Conservation (phyloP, 1,140 invertebrate genomes). For the Pinna nobilis region DNA sequence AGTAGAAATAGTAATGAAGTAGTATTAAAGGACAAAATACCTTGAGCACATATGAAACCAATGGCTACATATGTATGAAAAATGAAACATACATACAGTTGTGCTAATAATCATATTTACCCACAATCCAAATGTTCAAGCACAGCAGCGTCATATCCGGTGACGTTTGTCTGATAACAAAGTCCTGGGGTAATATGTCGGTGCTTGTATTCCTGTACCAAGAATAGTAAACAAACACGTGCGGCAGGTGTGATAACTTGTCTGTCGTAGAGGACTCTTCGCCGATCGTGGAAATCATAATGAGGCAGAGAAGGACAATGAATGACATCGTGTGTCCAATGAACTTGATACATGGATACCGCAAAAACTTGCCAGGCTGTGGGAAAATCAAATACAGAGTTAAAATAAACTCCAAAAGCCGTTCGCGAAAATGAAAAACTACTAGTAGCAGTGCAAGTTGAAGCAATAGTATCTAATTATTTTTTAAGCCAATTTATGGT, state of each 20-base stretch:
- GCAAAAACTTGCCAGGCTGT: constrained; percentile 47
- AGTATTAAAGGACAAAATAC: too few species aligned
- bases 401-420: neutral
- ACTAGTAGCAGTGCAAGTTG: too few species aligned
- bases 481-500: too few species aligned
- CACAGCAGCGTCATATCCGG: constrained; percentile 43
- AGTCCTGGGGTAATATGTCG: constrained; percentile 34
- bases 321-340: constrained; percentile 76
- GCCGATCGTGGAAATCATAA: constrained; percentile 46
- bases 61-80: too few species aligned
- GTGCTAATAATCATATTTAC: constrained; percentile 23
- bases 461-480: too few species aligned
- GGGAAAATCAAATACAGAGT: too few species aligned
- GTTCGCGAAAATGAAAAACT: too few species aligned
- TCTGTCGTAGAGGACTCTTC: constrained; percentile 20
- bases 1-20: too few species aligned
- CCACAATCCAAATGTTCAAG: constrained; percentile 51
- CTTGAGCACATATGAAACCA: too few species aligned
- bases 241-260: neutral
- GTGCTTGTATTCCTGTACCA: neutral
- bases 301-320: constrained; percentile 76
- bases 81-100: neutral
- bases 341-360: constrained; percentile 55
- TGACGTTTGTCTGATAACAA: constrained; percentile 39
- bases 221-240: neutral